These are phyloP conservation scores for Enteromius fasciolatus DNA, from an alignment of 2,797 vertebrate species.

Conservation along the genomic window DNA sequence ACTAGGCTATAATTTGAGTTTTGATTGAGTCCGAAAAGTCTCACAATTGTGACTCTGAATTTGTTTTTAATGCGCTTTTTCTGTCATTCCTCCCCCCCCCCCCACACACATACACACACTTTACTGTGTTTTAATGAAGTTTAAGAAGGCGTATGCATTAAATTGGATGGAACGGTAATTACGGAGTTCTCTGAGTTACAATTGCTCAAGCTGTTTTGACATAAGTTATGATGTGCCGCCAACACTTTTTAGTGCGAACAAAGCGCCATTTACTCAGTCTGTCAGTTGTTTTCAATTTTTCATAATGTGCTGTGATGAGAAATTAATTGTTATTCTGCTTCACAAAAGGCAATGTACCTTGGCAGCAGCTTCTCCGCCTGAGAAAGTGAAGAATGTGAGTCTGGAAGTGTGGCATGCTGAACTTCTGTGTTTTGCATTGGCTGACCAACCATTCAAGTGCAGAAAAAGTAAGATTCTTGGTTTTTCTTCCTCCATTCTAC, in stretches of 20 bases:
- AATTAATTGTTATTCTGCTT: conserved; percentile 40
- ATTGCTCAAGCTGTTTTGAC: conserved; percentile 40
- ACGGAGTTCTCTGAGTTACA: conserved; percentile 15
- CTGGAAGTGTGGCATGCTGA: not conserved
- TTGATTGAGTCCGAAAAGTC: not conserved
- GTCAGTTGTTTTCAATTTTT: conserved; percentile 39
- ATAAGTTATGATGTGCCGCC: conserved; percentile 48
- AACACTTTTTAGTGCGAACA: conserved; percentile 14
- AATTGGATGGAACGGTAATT: conserved; percentile 33
- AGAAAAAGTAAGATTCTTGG: not conserved
- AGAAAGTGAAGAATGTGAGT: conserved; percentile 31
- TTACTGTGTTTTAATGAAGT: conserved; percentile 15
- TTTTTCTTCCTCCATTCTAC: not conserved
- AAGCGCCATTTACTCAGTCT: conserved; percentile 36
- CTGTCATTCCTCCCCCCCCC: not conserved
- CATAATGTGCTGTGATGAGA: conserved; percentile 13
- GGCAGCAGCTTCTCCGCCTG: not conserved
- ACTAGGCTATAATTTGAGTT: not conserved
- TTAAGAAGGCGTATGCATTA: conserved; percentile 12
- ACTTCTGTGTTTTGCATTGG: conserved; percentile 12
- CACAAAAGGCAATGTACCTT: conserved; percentile 27
- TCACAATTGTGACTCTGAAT: not conserved
- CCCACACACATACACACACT: too few relatives aligned
- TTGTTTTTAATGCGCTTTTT: not conserved
- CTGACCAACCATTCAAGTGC: not conserved